Percentiles rank a stretch among this genome's conserved stretches.
Conservation (phyloP, 2,113 vertebrate genomes). For the Naja naja region DNA sequence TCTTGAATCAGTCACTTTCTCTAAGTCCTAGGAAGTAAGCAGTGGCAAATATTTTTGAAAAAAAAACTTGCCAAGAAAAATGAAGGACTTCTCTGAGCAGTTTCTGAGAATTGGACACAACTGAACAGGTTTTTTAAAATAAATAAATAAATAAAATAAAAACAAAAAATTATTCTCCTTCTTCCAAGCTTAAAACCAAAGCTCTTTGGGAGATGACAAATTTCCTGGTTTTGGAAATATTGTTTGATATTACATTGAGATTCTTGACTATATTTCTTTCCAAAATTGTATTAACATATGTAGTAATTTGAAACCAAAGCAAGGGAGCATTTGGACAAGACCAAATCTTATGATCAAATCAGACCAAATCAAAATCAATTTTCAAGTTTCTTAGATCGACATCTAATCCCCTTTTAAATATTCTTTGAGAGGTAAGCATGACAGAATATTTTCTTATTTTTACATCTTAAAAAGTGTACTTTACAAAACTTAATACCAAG, state of each 20-base stretch:
- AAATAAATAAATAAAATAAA: not conserved
- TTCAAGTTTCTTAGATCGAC: not conserved
- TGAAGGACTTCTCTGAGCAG: not conserved
- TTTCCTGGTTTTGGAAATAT: not conserved
- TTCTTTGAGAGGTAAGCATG: not conserved
- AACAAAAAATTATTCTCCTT: not conserved
- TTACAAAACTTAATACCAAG: not conserved
- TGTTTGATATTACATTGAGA: not conserved
- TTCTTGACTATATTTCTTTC: not conserved
- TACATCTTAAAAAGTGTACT: not conserved
- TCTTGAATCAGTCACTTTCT: not conserved
- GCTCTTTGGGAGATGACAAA: not conserved
- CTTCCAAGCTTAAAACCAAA: not conserved
- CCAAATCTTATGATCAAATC: not conserved
- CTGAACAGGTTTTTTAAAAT: not conserved
- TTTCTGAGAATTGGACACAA: not conserved
- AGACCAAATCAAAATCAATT: not conserved
- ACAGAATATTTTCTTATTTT: not conserved
- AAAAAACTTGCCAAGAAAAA: not conserved
- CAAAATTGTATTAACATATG: not conserved
- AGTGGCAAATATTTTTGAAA: not conserved
- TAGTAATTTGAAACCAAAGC: not conserved
- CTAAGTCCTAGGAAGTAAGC: not conserved
- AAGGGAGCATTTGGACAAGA: not conserved
- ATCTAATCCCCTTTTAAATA: not conserved